phyloP scores from a whole-genome alignment of 2,888 invertebrate genomes.

The Phrixothrix hirtus region DNA sequence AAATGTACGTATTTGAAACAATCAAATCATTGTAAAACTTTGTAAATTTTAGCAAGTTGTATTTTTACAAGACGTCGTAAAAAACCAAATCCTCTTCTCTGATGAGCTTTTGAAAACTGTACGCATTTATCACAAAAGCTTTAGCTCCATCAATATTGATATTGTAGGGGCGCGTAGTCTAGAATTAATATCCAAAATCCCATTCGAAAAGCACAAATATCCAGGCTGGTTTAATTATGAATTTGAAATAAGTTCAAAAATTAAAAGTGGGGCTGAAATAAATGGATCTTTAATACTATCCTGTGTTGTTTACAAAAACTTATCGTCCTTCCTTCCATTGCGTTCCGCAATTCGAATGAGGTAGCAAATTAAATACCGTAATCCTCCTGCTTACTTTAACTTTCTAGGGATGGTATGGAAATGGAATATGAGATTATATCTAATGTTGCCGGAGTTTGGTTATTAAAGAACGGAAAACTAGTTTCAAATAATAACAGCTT shows the following conservation, averaged over 20 bases:
- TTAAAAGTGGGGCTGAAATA: not conserved
- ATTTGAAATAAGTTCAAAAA: slow-evolving; percentile 30
- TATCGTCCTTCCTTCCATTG: slow-evolving; percentile 65
- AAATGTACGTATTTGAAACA: too few species aligned
- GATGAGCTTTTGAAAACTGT: slow-evolving; percentile 25
- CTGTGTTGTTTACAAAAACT: slow-evolving; percentile 66
- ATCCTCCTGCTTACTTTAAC: not conserved
- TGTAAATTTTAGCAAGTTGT: slow-evolving; percentile 42
- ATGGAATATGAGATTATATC: slow-evolving; percentile 69
- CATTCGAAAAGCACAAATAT: slow-evolving; percentile 9
- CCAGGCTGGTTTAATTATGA: slow-evolving; percentile 39
- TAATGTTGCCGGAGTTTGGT: slow-evolving; percentile 57
- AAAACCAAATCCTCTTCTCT: slow-evolving; percentile 27
- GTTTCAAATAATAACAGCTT: slow-evolving; percentile 53
- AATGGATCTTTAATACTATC: slow-evolving; percentile 39
- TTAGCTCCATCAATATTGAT: slow-evolving; percentile 35
- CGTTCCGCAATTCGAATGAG: slow-evolving; percentile 65
- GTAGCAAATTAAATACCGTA: too few species aligned
- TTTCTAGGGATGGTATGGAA: slow-evolving; percentile 66
- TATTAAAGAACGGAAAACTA: slow-evolving; percentile 36
- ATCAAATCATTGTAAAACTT: too few species aligned
- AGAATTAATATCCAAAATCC: slow-evolving; percentile 8
- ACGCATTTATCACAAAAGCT: slow-evolving; percentile 34
- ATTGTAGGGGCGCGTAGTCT: slow-evolving; percentile 19
- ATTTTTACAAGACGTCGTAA: slow-evolving; percentile 37